Evolutionary conservation across 2,797 vertebrate species (phyloP), one percentile per base, ranked within the genome.

Genomic region (Sebastiscus tertius): DNA sequence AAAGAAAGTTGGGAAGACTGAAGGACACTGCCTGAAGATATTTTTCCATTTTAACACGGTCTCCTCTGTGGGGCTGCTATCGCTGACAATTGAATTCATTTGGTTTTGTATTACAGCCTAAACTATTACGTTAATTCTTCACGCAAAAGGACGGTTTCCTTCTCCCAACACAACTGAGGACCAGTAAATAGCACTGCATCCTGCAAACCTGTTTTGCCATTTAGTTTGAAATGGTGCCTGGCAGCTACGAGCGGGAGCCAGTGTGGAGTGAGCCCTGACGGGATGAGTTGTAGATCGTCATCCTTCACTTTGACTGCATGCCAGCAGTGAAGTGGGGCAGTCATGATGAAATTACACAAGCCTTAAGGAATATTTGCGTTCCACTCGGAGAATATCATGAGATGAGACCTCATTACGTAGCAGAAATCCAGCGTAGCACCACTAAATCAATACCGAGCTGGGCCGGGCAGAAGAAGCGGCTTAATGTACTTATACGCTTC

Each of bases 291-390:
- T 85, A 82, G 90, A 83, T 83, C 72, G 59, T 66, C 89, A 81
- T 78, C 79, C 71, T 83, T 92, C 86, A 77, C 73, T 89, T 85
- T 87, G 85, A 90, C 88, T 84, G 69, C 70, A 18, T 64, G 92
- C 86, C 87, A 90, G 90, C 84, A 80, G 79, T 74, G 74, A 92
- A 89, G 81, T 89, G 76, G 81, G 81, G 79, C 88, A 54, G 85
- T 83, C 83, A 75, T 89, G 92, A 90, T 92, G 90, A 89, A 95
- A 93, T 92, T 90, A 92, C 89, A 93, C 84, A 79, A 75, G 86
- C 87, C 92, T 90, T 89, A 85, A 88, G 85, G 89, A 89, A 91
- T 92, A 90, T 94, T 93, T 94, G 91, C 79, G 76, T 92, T 95
- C 90, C 85, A 87, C 87, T 93, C 80, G 76, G 84, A 91, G 77